These are phyloP conservation scores for Cataglyphis hispanica DNA, from an alignment of 1,140 invertebrate genomes.

Conservation along the genomic window DNA sequence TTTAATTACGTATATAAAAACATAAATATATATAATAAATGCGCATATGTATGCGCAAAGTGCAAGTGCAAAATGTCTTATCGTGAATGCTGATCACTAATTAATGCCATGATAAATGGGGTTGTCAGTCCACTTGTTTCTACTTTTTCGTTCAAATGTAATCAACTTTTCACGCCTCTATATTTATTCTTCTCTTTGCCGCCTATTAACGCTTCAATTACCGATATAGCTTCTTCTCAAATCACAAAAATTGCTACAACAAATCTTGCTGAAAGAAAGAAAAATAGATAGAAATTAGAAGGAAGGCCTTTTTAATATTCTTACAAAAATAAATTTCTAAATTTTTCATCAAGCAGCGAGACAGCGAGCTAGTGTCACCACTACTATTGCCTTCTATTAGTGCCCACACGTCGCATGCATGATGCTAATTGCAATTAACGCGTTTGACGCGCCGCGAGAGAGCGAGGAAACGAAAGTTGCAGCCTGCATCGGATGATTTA, in stretches of 20 bases:
- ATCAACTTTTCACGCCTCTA: background rate
- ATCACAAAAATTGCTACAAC: background rate
- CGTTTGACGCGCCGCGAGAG: constrained; percentile 22
- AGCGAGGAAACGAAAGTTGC: background rate
- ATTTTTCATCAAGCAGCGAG: background rate
- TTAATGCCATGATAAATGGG: background rate
- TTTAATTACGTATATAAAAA: background rate
- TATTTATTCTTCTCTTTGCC: constrained; percentile 6
- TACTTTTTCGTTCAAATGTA: constrained; percentile 18
- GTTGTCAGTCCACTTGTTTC: background rate
- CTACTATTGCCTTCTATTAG: constrained; percentile 5
- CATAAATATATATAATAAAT: background rate
- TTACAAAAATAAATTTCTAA: background rate
- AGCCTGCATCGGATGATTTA: constrained; percentile 1
- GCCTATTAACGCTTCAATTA: constrained; percentile 9
- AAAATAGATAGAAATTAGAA: background rate
- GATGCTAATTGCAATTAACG: constrained; percentile 58
- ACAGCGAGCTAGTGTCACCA: background rate
- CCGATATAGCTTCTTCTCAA: background rate
- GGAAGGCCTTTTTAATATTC: background rate
- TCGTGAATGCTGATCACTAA: background rate
- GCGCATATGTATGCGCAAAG: background rate
- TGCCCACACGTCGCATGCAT: background rate
- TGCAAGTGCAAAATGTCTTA: background rate
- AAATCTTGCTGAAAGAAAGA: background rate